Conservation (phyloP, 2,888 invertebrate species). For the Vesta saturnalis region DNA sequence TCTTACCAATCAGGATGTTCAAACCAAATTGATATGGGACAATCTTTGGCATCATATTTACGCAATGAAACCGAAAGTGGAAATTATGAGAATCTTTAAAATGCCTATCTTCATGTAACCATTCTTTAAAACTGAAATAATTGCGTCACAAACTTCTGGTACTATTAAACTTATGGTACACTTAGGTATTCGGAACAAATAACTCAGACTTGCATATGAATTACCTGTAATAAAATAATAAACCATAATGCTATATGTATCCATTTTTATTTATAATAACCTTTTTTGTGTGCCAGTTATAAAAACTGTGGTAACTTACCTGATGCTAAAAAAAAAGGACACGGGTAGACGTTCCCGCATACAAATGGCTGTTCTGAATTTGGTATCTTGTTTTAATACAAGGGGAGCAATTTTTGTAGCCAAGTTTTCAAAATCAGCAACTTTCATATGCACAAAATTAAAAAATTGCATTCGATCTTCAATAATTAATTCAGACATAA, state of each 20-base stretch:
- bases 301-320: not conserved
- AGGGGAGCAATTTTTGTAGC: not conserved
- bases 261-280: not conserved
- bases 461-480: not conserved
- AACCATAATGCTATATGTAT: not conserved
- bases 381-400: not conserved
- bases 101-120: not conserved
- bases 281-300: not conserved
- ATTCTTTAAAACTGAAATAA: no score
- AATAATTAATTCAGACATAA: not conserved
- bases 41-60: not conserved
- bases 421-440: not conserved
- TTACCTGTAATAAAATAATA: not conserved
- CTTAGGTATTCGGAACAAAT: not conserved
- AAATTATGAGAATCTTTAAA: not conserved
- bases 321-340: not conserved
- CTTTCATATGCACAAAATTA: not conserved
- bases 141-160: no score
- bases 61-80: not conserved
- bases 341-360: not conserved
- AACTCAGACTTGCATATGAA: not conserved
- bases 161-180: not conserved
- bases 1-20: not conserved
- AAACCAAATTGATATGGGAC: no score
- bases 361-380: not conserved